A percentile compares a stretch with the other conserved stretches of the same genome.
These are phyloP conservation scores for Drosophila parthenogenetica DNA, from an alignment of 2,888 invertebrate species.

Conservation along the genomic window DNA sequence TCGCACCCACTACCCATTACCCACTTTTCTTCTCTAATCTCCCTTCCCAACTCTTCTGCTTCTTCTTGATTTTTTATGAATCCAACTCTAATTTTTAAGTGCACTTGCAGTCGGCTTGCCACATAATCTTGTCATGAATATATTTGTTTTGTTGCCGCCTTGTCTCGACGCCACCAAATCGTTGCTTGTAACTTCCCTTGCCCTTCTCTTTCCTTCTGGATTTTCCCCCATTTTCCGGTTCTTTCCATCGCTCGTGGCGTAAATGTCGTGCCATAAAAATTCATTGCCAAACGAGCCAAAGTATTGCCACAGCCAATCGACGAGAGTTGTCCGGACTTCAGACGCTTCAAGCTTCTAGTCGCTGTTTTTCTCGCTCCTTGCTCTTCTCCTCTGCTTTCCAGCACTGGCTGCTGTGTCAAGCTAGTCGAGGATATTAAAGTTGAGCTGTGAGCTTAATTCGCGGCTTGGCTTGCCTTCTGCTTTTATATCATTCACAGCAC, in stretches of 20 bases:
- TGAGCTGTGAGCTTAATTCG: constrained; percentile 28
- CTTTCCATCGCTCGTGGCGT: constrained; percentile 33
- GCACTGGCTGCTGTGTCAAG: constrained; percentile 23
- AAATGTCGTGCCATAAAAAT: constrained; percentile 76
- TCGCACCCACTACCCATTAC: too few relatives aligned
- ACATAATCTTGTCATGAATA: constrained; percentile 76
- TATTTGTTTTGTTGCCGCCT: constrained; percentile 62
- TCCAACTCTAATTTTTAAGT: constrained; percentile 49
- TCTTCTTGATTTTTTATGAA: neutral
- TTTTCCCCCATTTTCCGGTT: neutral
- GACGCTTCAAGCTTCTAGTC: constrained; percentile 13
- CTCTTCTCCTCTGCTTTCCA: neutral
- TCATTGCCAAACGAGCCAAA: constrained; percentile 73
- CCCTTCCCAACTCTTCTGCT: too few relatives aligned
- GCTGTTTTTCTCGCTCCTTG: neutral
- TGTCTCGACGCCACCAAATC: constrained; percentile 22
- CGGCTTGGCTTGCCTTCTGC: constrained; percentile 29
- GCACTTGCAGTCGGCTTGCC: constrained; percentile 47
- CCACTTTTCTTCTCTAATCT: too few relatives aligned
- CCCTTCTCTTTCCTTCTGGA: neutral
- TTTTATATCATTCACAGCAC: constrained; percentile 48
- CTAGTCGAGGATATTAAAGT: constrained; percentile 49
- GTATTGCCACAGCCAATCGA: constrained; percentile 58
- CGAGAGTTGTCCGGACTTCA: constrained; percentile 49
- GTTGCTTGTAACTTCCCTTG: neutral